Percentiles rank a stretch among this genome's conserved stretches.
Conservation (phyloP, 2,888 invertebrate genomes). For the Monochamus alternatus region DNA sequence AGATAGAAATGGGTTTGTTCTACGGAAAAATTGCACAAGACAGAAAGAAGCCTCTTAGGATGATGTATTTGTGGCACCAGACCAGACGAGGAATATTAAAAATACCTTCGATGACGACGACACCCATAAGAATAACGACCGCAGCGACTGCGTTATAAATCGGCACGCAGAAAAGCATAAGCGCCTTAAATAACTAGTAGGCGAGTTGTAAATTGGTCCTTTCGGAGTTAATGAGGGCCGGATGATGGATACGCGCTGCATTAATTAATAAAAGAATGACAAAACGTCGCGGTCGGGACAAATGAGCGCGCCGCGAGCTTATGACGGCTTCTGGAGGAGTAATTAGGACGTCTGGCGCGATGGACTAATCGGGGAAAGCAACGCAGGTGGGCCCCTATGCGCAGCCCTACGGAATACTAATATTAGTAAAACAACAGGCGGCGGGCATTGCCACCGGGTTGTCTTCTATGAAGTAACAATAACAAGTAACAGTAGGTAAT, state of each 20-base stretch:
- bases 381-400: constrained; percentile 69
- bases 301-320: constrained; percentile 63
- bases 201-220: constrained; percentile 67
- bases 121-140: constrained; percentile 40
- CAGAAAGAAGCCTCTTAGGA: not conserved
- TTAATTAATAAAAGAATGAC: constrained; percentile 67
- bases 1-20: not conserved
- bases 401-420: constrained; percentile 62
- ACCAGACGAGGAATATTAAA: constrained; percentile 59
- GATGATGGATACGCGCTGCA: constrained; percentile 65
- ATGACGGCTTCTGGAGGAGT: constrained; percentile 65
- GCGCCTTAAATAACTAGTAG: constrained; percentile 60
- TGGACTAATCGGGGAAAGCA: constrained; percentile 61
- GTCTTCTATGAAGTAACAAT: too few species aligned
- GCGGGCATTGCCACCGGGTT: constrained; percentile 48
- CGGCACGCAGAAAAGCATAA: constrained; percentile 62
- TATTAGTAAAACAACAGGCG: constrained; percentile 60
- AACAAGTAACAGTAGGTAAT: too few species aligned
- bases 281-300: constrained; percentile 62
- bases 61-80: not conserved
- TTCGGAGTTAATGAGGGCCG: constrained; percentile 65
- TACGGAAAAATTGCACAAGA: not conserved
- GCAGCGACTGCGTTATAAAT: constrained; percentile 63
- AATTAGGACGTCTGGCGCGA: constrained; percentile 66
- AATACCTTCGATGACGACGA: constrained; percentile 63